Base-by-base conservation (phyloP, 2,888 invertebrate species). In the Rhodophaea formosa region DNA sequence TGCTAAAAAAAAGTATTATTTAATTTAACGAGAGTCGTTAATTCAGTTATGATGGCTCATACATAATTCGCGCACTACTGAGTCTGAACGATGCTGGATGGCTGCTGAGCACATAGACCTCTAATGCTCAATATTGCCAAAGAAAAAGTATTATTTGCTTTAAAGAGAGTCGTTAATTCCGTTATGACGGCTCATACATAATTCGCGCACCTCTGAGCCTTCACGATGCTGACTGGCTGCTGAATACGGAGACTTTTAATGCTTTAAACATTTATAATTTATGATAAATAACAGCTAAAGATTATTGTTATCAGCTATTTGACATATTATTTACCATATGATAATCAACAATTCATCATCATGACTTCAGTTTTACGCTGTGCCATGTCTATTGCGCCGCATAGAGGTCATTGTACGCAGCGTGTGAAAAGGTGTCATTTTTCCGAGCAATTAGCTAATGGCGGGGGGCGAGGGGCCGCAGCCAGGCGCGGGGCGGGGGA, bases 371-470 rank as follows among this genome's bases (percentile, higher is more conserved):
- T 23, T 23, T 23, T 23, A 23, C 23, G 23, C 23, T 3, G 5
- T 23, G 23, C 12, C 3, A 12, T 12, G 39, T n/a, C n/a, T 12
- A 10, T 1, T 3, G 12, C n/a, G 12, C 12, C 39, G 3, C 2
- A 39, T 39, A 12, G 5, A 39, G n/a, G 39, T 39, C 39, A 15
- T 1, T n/a, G 42, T n/a, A n/a, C 0, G n/a, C 3, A n/a, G 32
- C 54, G 46, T 55, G 45, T 45, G 32, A 55, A 55, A 55, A 55
- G 43, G 45, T 55, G 54, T 45, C 54, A 35, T 55, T 55, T 55
- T 55, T 55, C 54, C 45, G 32, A 55, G 54, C 54, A 55, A 55
- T 55, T 55, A 55, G 54, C 54, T 55, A 55, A 55, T 55, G 54
- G 54, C 2, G 45, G n/a, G 7, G 35, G 30, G 29, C 15, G 14